Conservation (phyloP, 2,797 vertebrate species). For the Adelosebastes latens region DNA sequence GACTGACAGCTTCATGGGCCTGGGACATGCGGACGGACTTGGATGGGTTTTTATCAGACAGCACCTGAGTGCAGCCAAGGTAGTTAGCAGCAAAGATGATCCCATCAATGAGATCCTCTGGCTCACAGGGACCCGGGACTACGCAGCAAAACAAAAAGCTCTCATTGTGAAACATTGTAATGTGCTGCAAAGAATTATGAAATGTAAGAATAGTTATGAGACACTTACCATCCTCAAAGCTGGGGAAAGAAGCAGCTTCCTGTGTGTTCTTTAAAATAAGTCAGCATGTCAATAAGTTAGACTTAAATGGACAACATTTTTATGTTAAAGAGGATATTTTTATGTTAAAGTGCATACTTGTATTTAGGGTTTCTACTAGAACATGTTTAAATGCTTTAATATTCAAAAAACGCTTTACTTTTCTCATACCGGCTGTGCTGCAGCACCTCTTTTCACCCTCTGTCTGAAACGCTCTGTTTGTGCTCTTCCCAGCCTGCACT, state of each 20-base stretch:
- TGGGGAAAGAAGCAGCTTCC: slow-evolving; percentile 93
- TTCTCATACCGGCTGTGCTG: too few relatives aligned
- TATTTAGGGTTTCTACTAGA: too few relatives aligned
- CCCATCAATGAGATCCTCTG: slow-evolving; percentile 88
- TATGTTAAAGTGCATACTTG: too few relatives aligned
- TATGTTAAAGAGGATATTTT: background rate
- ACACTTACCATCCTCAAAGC: slow-evolving; percentile 97
- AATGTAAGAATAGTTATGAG: background rate
- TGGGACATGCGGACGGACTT: slow-evolving; percentile 97
- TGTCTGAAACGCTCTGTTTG: too few relatives aligned
- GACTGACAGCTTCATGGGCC: slow-evolving; percentile 95
- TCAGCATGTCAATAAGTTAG: background rate
- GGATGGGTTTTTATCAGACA: slow-evolving; percentile 95
- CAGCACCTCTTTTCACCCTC: too few relatives aligned
- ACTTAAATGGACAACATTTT: background rate
- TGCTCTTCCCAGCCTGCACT: too few relatives aligned
- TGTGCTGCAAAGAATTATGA: background rate
- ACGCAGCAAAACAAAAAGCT: slow-evolving; percentile 16
- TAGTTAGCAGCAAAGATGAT: slow-evolving; percentile 99
- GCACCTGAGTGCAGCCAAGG: slow-evolving; percentile 94
- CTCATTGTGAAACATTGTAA: slow-evolving; percentile 7
- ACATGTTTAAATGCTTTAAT: too few relatives aligned
- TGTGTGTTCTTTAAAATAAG: slow-evolving; percentile 84
- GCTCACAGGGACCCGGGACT: slow-evolving; percentile 99
- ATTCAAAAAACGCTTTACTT: too few relatives aligned